Percentiles rank a stretch among this genome's conserved stretches.
These are phyloP conservation scores for Drosophila meridionalis DNA, from an alignment of 2,888 invertebrate species.

Conservation along the genomic window DNA sequence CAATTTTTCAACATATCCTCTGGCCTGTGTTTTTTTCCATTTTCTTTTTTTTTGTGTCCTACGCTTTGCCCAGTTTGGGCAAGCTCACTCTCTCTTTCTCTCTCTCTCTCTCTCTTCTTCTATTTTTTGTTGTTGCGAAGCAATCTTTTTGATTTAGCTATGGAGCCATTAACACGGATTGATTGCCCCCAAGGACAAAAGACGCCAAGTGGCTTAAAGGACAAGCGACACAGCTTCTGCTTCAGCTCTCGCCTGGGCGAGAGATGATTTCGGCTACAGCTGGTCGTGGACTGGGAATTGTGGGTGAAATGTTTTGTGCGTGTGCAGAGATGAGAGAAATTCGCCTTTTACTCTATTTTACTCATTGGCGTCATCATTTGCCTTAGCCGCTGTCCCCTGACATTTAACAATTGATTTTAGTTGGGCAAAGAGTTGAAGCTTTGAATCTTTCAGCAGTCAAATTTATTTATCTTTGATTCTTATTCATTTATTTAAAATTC, in stretches of 20 bases:
- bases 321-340: conserved; percentile 50
- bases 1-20: conserved; percentile 45
- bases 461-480: background rate
- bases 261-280: conserved; percentile 33
- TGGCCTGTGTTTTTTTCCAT: background rate
- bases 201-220: conserved; percentile 75
- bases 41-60: conserved; percentile 4
- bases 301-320: conserved; percentile 27
- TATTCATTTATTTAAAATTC: background rate
- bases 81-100: background rate
- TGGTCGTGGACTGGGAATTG: conserved; percentile 8
- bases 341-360: conserved; percentile 38
- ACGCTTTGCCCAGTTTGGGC: conserved; percentile 1
- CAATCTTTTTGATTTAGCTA: conserved; percentile 75
- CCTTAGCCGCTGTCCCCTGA: conserved; percentile 21
- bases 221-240: conserved; percentile 49
- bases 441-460: background rate
- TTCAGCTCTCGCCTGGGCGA: background rate
- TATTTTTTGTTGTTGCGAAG: conserved; percentile 38
- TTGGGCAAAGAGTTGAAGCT: background rate
- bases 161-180: conserved; percentile 78
- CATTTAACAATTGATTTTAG: conserved; percentile 64
- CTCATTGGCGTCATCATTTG: conserved; percentile 44
- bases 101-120: background rate
- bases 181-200: conserved; percentile 76